Evolutionary conservation across 2,113 vertebrate genomes (phyloP), one percentile per base, ranked within the genome.

Genomic region (Otocyon megalotis): DNA sequence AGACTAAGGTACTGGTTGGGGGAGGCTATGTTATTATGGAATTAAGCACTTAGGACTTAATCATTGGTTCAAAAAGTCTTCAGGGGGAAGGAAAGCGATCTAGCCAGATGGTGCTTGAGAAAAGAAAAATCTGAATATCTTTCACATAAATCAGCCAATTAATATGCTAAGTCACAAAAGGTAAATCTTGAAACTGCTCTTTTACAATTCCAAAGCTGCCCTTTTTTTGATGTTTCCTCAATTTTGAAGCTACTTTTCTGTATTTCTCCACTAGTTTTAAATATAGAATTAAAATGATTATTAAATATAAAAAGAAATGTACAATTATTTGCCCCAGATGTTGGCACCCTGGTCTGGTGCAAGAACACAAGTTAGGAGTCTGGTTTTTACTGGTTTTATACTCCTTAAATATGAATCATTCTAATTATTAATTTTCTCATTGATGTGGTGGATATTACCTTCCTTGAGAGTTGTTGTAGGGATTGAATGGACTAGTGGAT

Each of bases 81-180:
- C 24, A 71, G 53, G 8, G 74, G 82, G 4, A 87, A 72, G 14
- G 56, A 81, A 90, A 74, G 28, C 85, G 53, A 37, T 93, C 32
- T 26, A 82, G n/a, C 20, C 91, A 97, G 94, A 97, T 94, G 74
- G 69, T 85, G 50, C 60, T 93, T 74, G 69, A 50, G 28, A 43
- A 54, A 81, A 71, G 14, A 28, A 9, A 53, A 83, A 86, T 24
- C 16, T 65, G 4, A 86, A 93, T 17, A 35, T 86, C 43, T 67
- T 96, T 88, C 48, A 90, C 76, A 74, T 90, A 93, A 96, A 97
- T 95, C 35, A 95, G 26, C 22, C 88, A 97, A 90, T 95, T 97
- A 84, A 94, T 90, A 97, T 80, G 63, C 90, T 90, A 74, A 96
- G 32, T 87, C 83, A 97, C 85, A 65, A 92, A 80, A 80, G 56